phyloP scores from a whole-genome alignment of 2,113 vertebrate genomes.

The Mandrillus leucophaeus region DNA sequence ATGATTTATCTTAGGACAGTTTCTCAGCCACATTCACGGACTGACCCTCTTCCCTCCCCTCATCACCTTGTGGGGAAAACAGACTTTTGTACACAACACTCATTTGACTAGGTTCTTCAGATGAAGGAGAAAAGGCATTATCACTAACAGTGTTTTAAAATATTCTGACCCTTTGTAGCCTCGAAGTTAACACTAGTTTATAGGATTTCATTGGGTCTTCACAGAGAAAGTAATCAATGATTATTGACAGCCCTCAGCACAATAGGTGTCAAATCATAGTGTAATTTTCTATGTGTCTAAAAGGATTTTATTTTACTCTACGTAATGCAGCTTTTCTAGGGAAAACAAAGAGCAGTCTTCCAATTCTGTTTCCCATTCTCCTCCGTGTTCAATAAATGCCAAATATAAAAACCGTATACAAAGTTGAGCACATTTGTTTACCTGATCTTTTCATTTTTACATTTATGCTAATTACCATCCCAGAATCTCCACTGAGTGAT shows the following conservation, averaged over 20 bases:
- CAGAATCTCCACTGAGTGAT: slow-evolving; percentile 52
- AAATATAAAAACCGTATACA: background rate
- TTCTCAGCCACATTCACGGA: background rate
- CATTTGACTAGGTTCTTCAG: background rate
- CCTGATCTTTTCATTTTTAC: slow-evolving; percentile 21
- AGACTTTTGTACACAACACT: background rate
- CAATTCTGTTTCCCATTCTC: background rate
- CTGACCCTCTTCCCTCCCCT: background rate
- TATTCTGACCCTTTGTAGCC: slow-evolving; percentile 55
- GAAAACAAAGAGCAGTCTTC: background rate
- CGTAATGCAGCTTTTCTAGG: background rate
- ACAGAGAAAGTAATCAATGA: slow-evolving; percentile 65
- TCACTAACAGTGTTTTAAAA: slow-evolving; percentile 53
- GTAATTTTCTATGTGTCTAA: background rate
- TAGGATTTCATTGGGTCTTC: slow-evolving; percentile 61
- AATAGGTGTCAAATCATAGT: slow-evolving; percentile 63
- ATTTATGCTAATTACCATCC: slow-evolving; percentile 32
- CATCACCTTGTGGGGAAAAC: background rate
- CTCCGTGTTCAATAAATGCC: background rate
- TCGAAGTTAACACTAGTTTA: slow-evolving; percentile 64
- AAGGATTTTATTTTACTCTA: slow-evolving; percentile 46
- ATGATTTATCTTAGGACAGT: background rate
- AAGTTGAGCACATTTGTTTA: background rate
- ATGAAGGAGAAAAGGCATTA: background rate
- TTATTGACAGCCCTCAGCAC: slow-evolving; percentile 61